phyloP scores from a whole-genome alignment of 1,140 invertebrate species.

The Brachionus asplanchnoidis region DNA sequence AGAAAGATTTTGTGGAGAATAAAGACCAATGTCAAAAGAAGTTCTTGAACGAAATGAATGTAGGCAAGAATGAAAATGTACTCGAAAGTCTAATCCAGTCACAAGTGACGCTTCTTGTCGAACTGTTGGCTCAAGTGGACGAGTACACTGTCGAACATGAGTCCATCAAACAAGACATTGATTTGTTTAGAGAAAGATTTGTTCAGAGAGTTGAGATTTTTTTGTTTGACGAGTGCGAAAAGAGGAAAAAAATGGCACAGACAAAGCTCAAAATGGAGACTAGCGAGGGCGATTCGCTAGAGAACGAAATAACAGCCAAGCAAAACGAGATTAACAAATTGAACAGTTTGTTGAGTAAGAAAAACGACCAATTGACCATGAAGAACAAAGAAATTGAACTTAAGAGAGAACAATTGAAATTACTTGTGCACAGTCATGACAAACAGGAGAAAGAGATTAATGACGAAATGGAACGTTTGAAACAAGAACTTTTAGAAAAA shows the following conservation, averaged over 20 bases:
- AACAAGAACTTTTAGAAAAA: background rate
- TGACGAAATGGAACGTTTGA: background rate
- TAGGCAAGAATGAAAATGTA: background rate
- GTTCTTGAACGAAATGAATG: background rate
- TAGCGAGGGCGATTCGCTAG: background rate
- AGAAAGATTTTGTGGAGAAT: background rate
- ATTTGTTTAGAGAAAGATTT: background rate
- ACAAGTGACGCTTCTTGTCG: background rate
- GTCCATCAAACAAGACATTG: background rate
- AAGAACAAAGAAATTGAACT: background rate
- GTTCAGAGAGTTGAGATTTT: background rate
- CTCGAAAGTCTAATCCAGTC: constrained; percentile 8
- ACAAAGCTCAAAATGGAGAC: background rate
- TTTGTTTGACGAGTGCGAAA: constrained; percentile 20
- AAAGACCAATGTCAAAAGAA: background rate
- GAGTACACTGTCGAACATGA: background rate
- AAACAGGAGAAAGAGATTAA: background rate
- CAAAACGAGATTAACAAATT: background rate
- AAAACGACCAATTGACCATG: background rate
- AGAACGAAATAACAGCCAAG: background rate
- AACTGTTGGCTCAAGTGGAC: background rate
- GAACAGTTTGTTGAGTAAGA: constrained; percentile 4
- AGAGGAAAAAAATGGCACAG: background rate
- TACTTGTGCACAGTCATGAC: background rate
- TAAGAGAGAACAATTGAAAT: background rate